Base-by-base conservation (phyloP, 1,140 invertebrate genomes). In the Brachystomella parvula region DNA sequence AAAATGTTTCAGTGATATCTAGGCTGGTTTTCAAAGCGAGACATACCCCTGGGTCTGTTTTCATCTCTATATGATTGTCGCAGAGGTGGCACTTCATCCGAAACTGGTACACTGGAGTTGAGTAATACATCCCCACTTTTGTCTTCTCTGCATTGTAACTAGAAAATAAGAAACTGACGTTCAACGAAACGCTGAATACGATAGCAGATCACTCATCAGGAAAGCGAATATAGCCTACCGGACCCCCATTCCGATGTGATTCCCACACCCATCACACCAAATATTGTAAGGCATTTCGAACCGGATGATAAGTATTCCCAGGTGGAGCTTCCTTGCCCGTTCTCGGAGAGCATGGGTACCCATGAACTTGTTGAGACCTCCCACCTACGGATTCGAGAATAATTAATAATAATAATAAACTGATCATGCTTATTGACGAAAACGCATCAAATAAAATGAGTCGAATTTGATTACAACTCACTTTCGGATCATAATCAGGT, bases 201-300 rank as follows among this genome's bases (percentile, higher is more conserved):
- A 44, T 44, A 12, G 39, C 9, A 9, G 39, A 44, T 12, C n/a
- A 44, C 39, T n/a, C 39, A 44, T n/a, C 39, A 44, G n/a, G 39
- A 12, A n/a, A 44, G 39, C 9, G 9, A 17, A 35, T 26, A 39
- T 44, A 33, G 67, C 74, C 73, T 73, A 81, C 80, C 92, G 82
- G 0, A 99, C 96, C 28, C 97, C 96, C 94, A 97, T 98, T 29
- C 95, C 97, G 71, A 99, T 95, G 76, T 98, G 96, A 81, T 96
- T 99, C 61, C 89, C 87, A 78, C 97, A 99, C 31, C 95, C 95
- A 60, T 94, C 88, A 75, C 95, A 98, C 95, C 95, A 99, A 71
- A 99, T 98, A 79, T 99, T 99, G 75, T 96, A 99, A 0, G 97
- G 97, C 94, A 99, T 96, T 81, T 99, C 97, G 85, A 99, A 99